Conservation (phyloP, 1,140 invertebrate genomes). For the Holcopasites calliopsidis region DNA sequence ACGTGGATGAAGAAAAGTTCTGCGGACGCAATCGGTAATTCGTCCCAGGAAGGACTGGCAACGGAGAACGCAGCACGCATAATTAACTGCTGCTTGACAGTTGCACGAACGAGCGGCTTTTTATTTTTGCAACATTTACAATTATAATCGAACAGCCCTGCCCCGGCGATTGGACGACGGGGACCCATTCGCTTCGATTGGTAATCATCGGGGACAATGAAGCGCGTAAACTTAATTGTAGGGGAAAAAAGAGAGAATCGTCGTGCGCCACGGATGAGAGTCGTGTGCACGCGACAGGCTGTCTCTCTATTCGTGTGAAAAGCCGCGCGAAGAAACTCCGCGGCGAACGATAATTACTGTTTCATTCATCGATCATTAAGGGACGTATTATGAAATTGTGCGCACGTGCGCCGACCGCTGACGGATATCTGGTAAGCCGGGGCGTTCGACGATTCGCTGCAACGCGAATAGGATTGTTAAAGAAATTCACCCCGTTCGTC, state of each 20-base stretch:
- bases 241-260: constrained; percentile 24
- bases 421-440: constrained; percentile 53
- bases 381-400: constrained; percentile 60
- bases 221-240: constrained; percentile 38
- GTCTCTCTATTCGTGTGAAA: constrained; percentile 18
- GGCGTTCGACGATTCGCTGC: constrained; percentile 41
- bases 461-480: no score
- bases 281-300: constrained; percentile 15
- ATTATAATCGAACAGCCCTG: background rate
- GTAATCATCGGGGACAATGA: constrained; percentile 46
- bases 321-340: background rate
- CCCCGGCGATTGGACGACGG: background rate
- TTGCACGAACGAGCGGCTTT: no score
- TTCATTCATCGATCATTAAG: constrained; percentile 69
- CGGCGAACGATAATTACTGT: constrained; percentile 62
- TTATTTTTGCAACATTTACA: constrained; percentile 3
- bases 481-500: no score
- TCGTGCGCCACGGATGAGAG: constrained; percentile 23
- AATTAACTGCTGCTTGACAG: background rate
- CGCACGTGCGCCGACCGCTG: constrained; percentile 39
- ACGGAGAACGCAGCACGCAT: background rate
- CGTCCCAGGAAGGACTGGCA: background rate
- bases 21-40: background rate
- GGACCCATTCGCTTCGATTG: background rate
- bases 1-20: background rate